These are phyloP conservation scores for Heliconius himera DNA, from an alignment of 1,140 invertebrate species.

Conservation along the genomic window DNA sequence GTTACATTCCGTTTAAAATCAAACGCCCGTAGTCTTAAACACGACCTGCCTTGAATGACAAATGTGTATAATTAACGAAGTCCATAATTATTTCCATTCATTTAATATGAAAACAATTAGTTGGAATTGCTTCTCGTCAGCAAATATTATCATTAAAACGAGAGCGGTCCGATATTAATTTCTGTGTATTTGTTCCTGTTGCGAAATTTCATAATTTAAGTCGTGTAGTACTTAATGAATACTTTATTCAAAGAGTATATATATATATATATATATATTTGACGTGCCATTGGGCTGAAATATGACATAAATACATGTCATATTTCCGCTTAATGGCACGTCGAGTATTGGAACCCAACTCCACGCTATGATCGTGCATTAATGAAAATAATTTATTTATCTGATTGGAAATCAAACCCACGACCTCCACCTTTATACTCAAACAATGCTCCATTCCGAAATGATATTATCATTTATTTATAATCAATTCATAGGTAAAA, in stretches of 20 bases:
- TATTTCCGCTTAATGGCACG: too few relatives aligned
- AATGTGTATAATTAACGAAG: constrained; percentile 8
- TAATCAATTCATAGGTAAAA: too few relatives aligned
- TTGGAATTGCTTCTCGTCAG: neutral
- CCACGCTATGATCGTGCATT: too few relatives aligned
- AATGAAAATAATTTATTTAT: too few relatives aligned
- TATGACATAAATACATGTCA: too few relatives aligned
- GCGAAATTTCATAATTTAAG: constrained; percentile 5
- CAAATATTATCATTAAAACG: constrained; percentile 4
- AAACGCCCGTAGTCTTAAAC: constrained; percentile 2
- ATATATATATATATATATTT: neutral
- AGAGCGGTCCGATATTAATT: constrained; percentile 5
- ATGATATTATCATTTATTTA: too few relatives aligned
- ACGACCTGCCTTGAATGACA: constrained; percentile 1
- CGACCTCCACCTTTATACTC: too few relatives aligned
- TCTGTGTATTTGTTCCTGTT: constrained; percentile 5
- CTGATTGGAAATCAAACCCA: too few relatives aligned
- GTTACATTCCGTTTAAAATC: neutral
- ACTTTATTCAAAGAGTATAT: neutral
- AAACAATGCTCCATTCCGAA: too few relatives aligned
- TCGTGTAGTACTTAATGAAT: constrained; percentile 2
- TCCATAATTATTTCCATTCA: constrained; percentile 6
- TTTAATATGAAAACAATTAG: constrained; percentile 13
- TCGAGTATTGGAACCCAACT: too few relatives aligned
- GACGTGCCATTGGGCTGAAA: too few relatives aligned